Evolutionary conservation across 2,888 invertebrate species (phyloP).

Genomic region (Synanthedon formicaeformis): DNA sequence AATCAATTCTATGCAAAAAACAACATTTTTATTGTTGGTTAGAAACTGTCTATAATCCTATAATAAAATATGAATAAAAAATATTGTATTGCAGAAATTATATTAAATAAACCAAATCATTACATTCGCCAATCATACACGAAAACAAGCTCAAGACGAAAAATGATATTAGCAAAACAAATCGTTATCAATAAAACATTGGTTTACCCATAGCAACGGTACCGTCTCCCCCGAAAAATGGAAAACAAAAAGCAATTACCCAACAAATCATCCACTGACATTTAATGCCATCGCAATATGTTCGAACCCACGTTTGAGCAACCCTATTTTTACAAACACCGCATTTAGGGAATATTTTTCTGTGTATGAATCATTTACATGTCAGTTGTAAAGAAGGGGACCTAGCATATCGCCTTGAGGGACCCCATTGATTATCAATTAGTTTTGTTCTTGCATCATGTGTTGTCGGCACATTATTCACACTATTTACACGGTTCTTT

Average conservation of each 20-base stretch:
- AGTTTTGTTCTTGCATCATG: conserved; percentile 61
- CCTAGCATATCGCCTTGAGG: conserved; percentile 32
- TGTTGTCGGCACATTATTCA: conserved; percentile 59
- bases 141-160: conserved; percentile 18
- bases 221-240: conserved; percentile 34
- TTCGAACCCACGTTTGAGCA: conserved; percentile 44
- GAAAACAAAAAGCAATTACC: conserved; percentile 64
- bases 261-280: conserved; percentile 68
- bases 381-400: conserved; percentile 37
- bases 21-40: no score
- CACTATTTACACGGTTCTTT: conserved; percentile 62
- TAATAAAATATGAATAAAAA: no score
- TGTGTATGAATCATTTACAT: conserved; percentile 60
- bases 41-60: no score
- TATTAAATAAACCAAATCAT: conserved; percentile 8
- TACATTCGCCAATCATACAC: conserved; percentile 19
- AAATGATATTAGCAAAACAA: conserved; percentile 41
- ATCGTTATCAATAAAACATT: conserved; percentile 56
- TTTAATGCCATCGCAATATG: conserved; percentile 66
- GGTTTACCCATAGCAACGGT: conserved; percentile 39
- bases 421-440: conserved; percentile 67
- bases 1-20: no score
- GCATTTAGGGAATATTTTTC: conserved; percentile 36
- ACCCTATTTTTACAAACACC: conserved; percentile 30
- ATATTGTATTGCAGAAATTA: no score